A percentile compares a stretch with the other conserved stretches of the same genome.
phyloP scores from a whole-genome alignment of 2,888 invertebrate genomes.

The Melanotus villosus region DNA sequence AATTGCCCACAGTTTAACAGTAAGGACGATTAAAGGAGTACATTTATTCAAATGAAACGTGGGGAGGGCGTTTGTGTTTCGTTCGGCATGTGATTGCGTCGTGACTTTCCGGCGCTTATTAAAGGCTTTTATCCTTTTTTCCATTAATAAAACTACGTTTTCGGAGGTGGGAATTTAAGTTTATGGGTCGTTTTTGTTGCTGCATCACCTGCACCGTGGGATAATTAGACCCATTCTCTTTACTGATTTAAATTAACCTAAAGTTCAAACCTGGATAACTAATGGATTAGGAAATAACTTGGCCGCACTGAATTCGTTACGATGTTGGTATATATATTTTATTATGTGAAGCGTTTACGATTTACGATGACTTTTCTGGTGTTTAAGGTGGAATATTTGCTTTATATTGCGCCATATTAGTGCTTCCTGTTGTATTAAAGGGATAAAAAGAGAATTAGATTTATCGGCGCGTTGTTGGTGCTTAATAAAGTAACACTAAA shows the following conservation, averaged over 20 bases:
- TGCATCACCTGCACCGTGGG: conserved; percentile 30
- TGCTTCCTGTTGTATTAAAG: conserved; percentile 14
- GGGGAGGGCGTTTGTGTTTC: conserved; percentile 29
- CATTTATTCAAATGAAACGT: conserved; percentile 26
- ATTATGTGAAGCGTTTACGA: background rate
- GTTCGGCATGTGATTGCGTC: conserved; percentile 30
- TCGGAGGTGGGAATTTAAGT: conserved; percentile 31
- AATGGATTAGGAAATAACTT: conserved; percentile 5
- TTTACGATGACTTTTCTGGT: background rate
- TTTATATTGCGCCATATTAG: conserved; percentile 9
- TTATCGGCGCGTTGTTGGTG: background rate
- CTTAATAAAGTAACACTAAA: background rate
- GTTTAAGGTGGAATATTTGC: background rate
- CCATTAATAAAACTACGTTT: conserved; percentile 25
- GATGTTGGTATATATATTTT: background rate
- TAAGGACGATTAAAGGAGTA: conserved; percentile 26
- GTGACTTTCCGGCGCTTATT: conserved; percentile 24
- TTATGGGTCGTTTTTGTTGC: conserved; percentile 33
- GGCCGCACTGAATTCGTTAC: background rate
- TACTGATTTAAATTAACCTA: background rate
- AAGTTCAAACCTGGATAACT: background rate
- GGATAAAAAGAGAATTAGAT: too few relatives aligned
- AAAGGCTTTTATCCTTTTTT: conserved; percentile 26
- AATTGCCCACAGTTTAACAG: conserved; percentile 32
- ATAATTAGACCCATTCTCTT: conserved; percentile 24